A percentile compares a stretch with the other conserved stretches of the same genome.
Evolutionary conservation across 2,113 vertebrate genomes (phyloP).

Genomic region (Cyprinodon brontotheroides): DNA sequence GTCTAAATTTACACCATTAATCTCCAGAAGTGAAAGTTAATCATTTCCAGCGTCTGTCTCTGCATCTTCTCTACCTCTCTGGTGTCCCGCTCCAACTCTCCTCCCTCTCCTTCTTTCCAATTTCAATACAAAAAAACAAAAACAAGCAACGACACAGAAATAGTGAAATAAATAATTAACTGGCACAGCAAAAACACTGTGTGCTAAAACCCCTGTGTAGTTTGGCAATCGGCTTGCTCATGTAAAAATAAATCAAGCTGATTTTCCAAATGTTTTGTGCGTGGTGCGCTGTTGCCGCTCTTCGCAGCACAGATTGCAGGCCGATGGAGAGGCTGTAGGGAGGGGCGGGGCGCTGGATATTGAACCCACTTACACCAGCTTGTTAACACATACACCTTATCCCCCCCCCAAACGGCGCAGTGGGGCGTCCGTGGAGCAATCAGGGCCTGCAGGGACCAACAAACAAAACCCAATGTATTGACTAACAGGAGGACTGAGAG

Average conservation of each 20-base stretch:
- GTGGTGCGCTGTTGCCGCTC: constrained; percentile 78
- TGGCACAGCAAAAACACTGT: constrained; percentile 80
- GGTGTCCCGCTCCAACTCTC: constrained; percentile 29
- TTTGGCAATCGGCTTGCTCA: constrained; percentile 79
- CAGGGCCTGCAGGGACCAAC: constrained; percentile 46
- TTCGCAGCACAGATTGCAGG: constrained; percentile 86
- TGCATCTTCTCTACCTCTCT: constrained; percentile 22
- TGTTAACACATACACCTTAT: constrained; percentile 84
- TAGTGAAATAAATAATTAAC: constrained; percentile 74
- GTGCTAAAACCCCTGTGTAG: constrained; percentile 85
- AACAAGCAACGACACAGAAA: constrained; percentile 55
- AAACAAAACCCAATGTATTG: constrained; percentile 36
- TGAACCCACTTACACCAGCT: constrained; percentile 80
- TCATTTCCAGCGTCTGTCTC: constrained; percentile 14
- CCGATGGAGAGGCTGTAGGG: constrained; percentile 80
- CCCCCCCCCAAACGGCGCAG: constrained; percentile 71
- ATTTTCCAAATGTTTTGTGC: constrained; percentile 86
- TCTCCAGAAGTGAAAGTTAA: not conserved
- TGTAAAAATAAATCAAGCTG: constrained; percentile 89
- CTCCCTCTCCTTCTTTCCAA: constrained; percentile 37
- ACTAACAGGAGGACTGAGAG: constrained; percentile 1
- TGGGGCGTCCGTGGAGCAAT: constrained; percentile 55
- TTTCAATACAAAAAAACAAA: constrained; percentile 20
- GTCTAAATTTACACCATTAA: not conserved
- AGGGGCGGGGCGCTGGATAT: constrained; percentile 76